phyloP scores from a whole-genome alignment of 2,888 invertebrate genomes.

The Cacoxenus indagator region DNA sequence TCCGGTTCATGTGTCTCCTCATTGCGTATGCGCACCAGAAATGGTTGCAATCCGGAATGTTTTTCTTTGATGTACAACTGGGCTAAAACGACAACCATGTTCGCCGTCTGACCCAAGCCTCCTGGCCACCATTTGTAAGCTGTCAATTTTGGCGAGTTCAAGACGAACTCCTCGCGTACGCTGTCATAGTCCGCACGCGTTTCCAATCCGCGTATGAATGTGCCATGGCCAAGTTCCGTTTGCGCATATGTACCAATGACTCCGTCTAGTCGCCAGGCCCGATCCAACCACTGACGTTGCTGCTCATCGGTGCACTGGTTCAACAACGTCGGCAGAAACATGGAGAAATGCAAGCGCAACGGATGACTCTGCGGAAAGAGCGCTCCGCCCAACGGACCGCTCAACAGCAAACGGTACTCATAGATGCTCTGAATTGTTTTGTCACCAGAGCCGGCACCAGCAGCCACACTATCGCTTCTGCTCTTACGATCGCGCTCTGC shows the following conservation, averaged over 20 bases:
- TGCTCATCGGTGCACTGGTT: conserved; percentile 89
- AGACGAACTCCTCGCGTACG: conserved; percentile 83
- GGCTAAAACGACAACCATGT: conserved; percentile 91
- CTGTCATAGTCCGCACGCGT: conserved; percentile 93
- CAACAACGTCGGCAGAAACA: conserved; percentile 92
- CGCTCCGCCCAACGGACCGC: conserved; percentile 58
- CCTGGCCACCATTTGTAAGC: conserved; percentile 99
- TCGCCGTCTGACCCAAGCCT: conserved; percentile 91
- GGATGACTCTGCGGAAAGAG: conserved; percentile 68
- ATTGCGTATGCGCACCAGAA: conserved; percentile 91
- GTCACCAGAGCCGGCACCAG: conserved; percentile 72
- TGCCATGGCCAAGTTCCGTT: conserved; percentile 96
- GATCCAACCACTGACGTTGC: conserved; percentile 86
- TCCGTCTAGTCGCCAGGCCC: conserved; percentile 82
- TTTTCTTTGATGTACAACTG: conserved; percentile 86
- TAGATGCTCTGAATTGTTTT: conserved; percentile 42
- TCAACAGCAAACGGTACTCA: conserved; percentile 53
- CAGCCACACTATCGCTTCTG: conserved; percentile 73
- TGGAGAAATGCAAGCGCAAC: conserved; percentile 84
- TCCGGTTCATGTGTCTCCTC: conserved; percentile 88
- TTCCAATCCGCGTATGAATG: conserved; percentile 89
- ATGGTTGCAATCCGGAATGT: conserved; percentile 90
- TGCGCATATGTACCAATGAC: conserved; percentile 96
- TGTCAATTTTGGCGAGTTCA: conserved; percentile 88
- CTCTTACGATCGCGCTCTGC: conserved; percentile 5